Evolutionary conservation across 2,113 vertebrate species (phyloP).

Genomic region (Oenanthe oenanthe): DNA sequence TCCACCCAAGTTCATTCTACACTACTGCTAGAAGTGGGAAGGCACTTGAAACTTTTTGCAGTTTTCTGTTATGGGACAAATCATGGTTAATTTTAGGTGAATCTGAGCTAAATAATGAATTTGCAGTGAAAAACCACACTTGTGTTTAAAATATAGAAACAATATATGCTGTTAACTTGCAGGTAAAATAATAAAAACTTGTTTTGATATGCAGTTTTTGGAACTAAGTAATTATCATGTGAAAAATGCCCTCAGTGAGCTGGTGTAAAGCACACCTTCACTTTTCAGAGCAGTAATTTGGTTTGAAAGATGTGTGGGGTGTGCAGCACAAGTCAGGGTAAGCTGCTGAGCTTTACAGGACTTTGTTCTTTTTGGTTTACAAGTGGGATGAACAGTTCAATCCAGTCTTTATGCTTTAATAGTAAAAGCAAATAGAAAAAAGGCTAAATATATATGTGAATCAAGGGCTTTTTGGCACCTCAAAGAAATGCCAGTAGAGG

Average conservation of each 20-base stretch:
- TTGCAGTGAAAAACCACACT: background rate
- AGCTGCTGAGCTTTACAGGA: background rate
- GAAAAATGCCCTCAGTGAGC: background rate
- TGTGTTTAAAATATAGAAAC: background rate
- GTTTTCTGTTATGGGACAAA: background rate
- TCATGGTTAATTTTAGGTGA: background rate
- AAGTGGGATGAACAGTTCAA: background rate
- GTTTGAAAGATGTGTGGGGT: background rate
- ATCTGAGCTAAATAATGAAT: background rate
- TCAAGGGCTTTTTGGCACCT: background rate
- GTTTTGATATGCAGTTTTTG: background rate
- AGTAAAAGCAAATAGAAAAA: conserved; percentile 31
- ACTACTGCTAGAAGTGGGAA: background rate
- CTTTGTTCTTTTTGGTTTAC: background rate
- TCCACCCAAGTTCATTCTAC: background rate
- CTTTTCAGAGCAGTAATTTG: background rate
- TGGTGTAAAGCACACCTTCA: background rate
- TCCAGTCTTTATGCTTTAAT: background rate
- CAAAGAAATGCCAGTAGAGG: background rate
- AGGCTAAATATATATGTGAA: background rate
- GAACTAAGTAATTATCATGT: background rate
- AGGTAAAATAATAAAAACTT: background rate
- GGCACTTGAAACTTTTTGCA: background rate
- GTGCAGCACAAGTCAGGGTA: background rate
- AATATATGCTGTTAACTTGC: background rate